Evolutionary conservation across 2,113 vertebrate genomes (phyloP).

Genomic region (Thermophis baileyi): DNA sequence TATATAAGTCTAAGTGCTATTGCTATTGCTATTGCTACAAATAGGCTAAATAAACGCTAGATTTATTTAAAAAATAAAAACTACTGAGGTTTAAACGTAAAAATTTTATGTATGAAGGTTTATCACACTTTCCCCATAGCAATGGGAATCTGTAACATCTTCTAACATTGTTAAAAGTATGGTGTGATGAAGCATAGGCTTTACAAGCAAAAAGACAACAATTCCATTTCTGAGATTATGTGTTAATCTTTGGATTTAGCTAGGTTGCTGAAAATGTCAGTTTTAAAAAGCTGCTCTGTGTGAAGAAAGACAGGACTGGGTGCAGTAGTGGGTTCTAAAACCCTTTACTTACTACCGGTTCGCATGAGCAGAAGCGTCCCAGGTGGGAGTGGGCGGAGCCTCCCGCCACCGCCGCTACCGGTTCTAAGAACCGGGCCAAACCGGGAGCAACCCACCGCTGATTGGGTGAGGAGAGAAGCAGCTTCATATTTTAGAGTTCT

Average conservation of each 20-base stretch:
- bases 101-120: neutral
- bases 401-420: too few species aligned
- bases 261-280: neutral
- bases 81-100: neutral
- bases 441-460: too few species aligned
- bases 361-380: too few species aligned
- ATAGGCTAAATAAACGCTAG: neutral
- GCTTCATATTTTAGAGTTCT: neutral
- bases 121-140: neutral
- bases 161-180: neutral
- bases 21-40: too few species aligned
- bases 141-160: neutral
- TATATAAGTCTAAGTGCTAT: too few species aligned
- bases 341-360: too few species aligned
- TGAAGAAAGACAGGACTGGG: neutral
- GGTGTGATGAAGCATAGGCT: neutral
- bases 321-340: too few species aligned
- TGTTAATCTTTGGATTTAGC: neutral
- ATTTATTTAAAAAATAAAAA: neutral
- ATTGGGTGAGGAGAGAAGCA: too few species aligned
- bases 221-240: neutral
- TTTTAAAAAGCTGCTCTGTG: neutral
- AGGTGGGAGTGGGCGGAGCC: too few species aligned
- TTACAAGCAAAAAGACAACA: neutral
- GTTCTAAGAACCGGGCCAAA: too few species aligned